Conservation (phyloP, 2,113 vertebrate genomes). For the Spea bombifrons region DNA sequence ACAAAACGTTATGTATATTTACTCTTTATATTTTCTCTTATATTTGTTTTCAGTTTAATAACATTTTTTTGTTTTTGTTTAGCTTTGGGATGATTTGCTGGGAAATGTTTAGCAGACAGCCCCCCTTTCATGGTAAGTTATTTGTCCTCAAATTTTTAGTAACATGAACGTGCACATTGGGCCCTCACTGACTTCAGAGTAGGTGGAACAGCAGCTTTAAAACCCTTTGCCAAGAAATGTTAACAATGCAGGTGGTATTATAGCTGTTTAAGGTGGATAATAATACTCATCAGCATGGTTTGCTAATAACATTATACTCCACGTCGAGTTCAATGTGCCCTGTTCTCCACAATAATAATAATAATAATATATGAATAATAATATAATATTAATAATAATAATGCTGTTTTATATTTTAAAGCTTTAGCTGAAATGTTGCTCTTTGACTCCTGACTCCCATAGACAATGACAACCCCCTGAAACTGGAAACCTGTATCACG, state of each 20-base stretch:
- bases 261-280: too few relatives aligned
- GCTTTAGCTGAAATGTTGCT: not conserved
- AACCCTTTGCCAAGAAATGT: too few relatives aligned
- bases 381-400: not conserved
- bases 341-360: too few relatives aligned
- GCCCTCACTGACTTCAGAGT: too few relatives aligned
- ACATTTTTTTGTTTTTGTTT: not conserved
- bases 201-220: too few relatives aligned
- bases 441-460: not conserved
- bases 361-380: too few relatives aligned
- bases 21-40: not conserved
- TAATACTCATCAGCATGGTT: too few relatives aligned
- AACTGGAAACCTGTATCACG: conserved; percentile 48
- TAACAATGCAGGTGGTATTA: too few relatives aligned
- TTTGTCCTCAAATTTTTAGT: not conserved
- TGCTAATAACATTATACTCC: too few relatives aligned
- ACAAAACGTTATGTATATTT: not conserved
- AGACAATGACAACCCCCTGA: conserved; percentile 15
- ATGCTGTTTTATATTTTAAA: too few relatives aligned
- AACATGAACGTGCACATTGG: too few relatives aligned
- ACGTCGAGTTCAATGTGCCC: too few relatives aligned
- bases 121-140: conserved; percentile 59
- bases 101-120: conserved; percentile 57
- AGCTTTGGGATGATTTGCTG: conserved; percentile 62
- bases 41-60: not conserved